Evolutionary conservation across 1,140 invertebrate genomes (phyloP), one percentile per base, ranked within the genome.

Genomic region (Leptinotarsa texana): DNA sequence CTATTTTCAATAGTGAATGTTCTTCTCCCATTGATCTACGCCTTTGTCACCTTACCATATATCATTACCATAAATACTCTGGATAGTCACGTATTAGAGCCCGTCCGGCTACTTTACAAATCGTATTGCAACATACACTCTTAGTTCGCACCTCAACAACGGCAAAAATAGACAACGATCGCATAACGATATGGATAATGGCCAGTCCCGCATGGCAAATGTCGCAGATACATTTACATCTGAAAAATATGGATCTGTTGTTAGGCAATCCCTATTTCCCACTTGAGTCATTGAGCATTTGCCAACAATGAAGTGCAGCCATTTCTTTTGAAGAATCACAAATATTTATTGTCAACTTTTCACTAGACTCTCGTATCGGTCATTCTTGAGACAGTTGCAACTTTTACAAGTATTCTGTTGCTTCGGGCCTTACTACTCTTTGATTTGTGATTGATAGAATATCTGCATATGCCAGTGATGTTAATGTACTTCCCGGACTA

Each of bases 51-150:
- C 11, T 68, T 47, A 68, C 24, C 24, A 68, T 68, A 68, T 18
- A 49, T 18, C n/a, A 68, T 68, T 68, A 68, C 66, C 66, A 68
- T 68, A 68, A 42, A 68, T 68, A 68, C 24, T 68, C 24, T 18
- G 24, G 66, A 68, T 68, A 68, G 66, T 68, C 66, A 68, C 66
- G 66, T 68, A 68, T 68, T 42, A 65, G 66, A 68, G 42, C 66
- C 66, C 66, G 66, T 68, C 66, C 42, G 18, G 66, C 66, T 68
- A 68, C 24, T 68, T 68, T 68, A 68, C 66, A 68, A 68, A 68
- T 68, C 66, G 24, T n/a, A 68, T 68, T 68, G 24, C 66, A 68
- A 68, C 66, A 68, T 11, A 68, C 42, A 68, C 33, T 42, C 66
- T 42, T 18, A 68, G 63, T 68, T 68, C 66, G 66, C 66, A 68